Base-by-base conservation (phyloP, 2,113 vertebrate genomes). In the Leptobrachium leishanense region DNA sequence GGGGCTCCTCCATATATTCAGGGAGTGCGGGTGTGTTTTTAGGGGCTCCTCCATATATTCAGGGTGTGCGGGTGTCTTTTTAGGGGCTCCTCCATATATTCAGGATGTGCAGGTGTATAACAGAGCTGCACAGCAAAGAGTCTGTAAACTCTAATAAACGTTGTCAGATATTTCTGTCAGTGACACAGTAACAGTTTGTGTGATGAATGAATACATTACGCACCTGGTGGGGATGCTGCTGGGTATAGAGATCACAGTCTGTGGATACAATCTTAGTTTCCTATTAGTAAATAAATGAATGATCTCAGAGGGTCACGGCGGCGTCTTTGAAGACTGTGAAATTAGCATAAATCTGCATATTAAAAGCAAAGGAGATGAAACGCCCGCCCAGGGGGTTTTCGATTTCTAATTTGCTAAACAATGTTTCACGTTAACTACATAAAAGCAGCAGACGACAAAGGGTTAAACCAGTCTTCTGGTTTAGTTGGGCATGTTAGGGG, bases 311-410 rank as follows among this genome's bases (percentile, higher is more conserved):
- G 77, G 77, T 80, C 77, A 73, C 39, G n/a, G 50, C 67, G 77
- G 55, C 50, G 46, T 62, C 43, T 73, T 55, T 67, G 39, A 74
- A 74, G 39, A 40, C 63, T 39, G 5, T 9, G 12, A 54, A 55
- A 80, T 74, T 74, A 59, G 63, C 77, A 80, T 74, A 80, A 73
- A 80, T 80, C 50, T 80, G 77, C 77, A 80, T 74, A 80, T 72
- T 74, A 73, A 79, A 79, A 73, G 77, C 70, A 73, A 43, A 78
- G 62, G 71, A 41, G 2, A 63, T 46, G 43, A 64, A 79, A 72
- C n/a, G 9, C 68, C 41, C 68, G 42, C 68, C 39, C 55, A 80
- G 72, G 57, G 77, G 54, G 46, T 73, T 31, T 31, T 31, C 20
- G 20, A 31, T 31, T 80, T 74, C 66, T 80, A 80, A 80, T 80